phyloP scores from a whole-genome alignment of 2,888 invertebrate genomes.

The Digitonthophagus gazella region DNA sequence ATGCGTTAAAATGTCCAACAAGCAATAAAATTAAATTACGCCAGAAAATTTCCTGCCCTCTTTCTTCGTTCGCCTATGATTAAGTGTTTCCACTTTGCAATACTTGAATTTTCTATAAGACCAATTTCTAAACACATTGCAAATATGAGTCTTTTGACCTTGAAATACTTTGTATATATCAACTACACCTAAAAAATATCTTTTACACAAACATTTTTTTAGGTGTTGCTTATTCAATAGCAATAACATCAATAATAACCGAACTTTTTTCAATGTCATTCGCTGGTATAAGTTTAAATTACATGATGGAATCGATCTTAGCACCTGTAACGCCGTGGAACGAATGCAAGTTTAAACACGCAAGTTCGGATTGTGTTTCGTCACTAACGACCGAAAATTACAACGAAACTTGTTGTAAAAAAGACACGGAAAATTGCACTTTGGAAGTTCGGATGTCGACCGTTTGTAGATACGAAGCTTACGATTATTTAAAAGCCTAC shows the following conservation, averaged over 20 bases:
- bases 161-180: no score
- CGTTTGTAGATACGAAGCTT: constrained; percentile 9
- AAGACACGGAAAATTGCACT: neutral
- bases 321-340: constrained; percentile 16
- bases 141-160: no score
- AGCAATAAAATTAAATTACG: no score
- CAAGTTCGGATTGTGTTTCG: neutral
- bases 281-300: constrained; percentile 19
- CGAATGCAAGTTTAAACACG: constrained; percentile 11
- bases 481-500: constrained; percentile 14
- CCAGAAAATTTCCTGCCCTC: no score
- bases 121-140: no score
- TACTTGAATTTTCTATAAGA: no score
- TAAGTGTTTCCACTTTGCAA: no score
- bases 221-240: constrained; percentile 22
- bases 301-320: constrained; percentile 2
- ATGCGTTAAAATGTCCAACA: no score
- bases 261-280: constrained; percentile 18
- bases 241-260: constrained; percentile 15
- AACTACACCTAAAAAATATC: no score
- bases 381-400: no score
- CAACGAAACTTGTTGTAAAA: constrained; percentile 16
- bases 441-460: neutral
- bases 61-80: no score
- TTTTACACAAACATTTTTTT: no score